A percentile compares a stretch with the other conserved stretches of the same genome.
phyloP scores from a whole-genome alignment of 1,140 invertebrate genomes.

The Conus ventricosus region DNA sequence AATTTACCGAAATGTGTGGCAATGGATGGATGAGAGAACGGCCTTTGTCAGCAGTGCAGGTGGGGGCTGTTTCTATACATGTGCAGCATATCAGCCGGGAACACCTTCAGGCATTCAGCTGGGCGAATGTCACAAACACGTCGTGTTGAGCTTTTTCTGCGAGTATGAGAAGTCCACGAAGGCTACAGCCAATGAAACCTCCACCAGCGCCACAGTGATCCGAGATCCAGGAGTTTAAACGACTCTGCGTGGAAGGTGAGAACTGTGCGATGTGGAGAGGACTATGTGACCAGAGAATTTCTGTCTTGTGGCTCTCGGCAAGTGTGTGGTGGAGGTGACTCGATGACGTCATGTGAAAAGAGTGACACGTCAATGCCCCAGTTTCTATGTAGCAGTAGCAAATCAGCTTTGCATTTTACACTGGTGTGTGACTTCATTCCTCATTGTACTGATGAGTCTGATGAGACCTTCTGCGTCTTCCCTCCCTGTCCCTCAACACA shows the following conservation, averaged over 20 bases:
- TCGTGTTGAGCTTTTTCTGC: neutral
- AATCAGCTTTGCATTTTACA: neutral
- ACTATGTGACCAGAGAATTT: conserved; percentile 10
- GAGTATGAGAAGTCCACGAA: neutral
- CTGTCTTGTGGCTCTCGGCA: neutral
- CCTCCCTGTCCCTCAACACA: neutral
- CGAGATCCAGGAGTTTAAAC: too few relatives aligned
- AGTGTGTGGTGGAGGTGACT: neutral
- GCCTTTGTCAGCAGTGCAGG: neutral
- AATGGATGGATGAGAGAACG: neutral
- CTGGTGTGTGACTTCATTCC: conserved; percentile 9
- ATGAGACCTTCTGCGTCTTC: conserved; percentile 7
- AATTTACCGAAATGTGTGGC: neutral
- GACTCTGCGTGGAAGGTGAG: neutral
- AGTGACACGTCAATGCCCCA: neutral
- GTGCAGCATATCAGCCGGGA: neutral
- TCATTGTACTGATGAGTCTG: neutral
- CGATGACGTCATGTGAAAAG: neutral
- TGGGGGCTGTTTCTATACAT: neutral
- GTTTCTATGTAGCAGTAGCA: neutral
- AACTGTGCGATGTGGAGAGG: neutral
- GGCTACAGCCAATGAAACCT: neutral
- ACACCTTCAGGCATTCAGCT: neutral
- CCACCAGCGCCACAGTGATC: neutral
- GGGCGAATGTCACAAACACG: neutral